Base-by-base conservation (phyloP, 1,140 invertebrate species). In the Orchestia grillus region DNA sequence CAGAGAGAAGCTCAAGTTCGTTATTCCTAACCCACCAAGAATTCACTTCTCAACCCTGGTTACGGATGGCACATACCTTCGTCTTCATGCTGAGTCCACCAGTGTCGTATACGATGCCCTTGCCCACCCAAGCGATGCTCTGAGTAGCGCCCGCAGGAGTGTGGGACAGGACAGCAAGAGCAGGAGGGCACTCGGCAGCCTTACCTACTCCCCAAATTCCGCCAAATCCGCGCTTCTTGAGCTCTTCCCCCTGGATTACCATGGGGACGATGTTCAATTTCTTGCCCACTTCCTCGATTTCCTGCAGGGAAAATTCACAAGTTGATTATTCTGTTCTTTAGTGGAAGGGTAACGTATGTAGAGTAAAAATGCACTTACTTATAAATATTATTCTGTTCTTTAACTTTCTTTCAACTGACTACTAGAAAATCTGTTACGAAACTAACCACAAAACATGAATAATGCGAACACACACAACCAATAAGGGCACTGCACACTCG, bases 61-160 rank as follows among this genome's bases (percentile, higher is more conserved):
- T n/a, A n/a, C n/a, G n/a, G n/a, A n/a, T n/a, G n/a, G n/a, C n/a
- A n/a, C 96, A 95, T 41, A 98, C 98, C 98, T 99, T 99, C 44
- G 98, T 98, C 97, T 99, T 99, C 97, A 99, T 99, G 97, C 98
- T 99, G 87, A 99, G 98, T 43, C 99, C 99, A 97, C 99, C 99
- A 97, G 99, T 99, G 97, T 99, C 99, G 97, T 99, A 99, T 16
- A 99, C 99, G 97, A 99, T 99, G 95, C 98, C 99, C 98, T 99
- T 99, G 47, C 99, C 99, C 92, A 99, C 99, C 98, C 99, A 98
- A 4, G 99, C 99, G 96, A 99, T 98, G 6, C 98, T 98, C 97
- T 98, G 98, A 40, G 98, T 98, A 28, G 98, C 98, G 8, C 98
- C 98, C 41, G 98, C 98, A 42, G 97, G 98, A 43, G 96, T 97